Base-by-base conservation (phyloP, 2,888 invertebrate genomes). In the Eustalomyia histrio region DNA sequence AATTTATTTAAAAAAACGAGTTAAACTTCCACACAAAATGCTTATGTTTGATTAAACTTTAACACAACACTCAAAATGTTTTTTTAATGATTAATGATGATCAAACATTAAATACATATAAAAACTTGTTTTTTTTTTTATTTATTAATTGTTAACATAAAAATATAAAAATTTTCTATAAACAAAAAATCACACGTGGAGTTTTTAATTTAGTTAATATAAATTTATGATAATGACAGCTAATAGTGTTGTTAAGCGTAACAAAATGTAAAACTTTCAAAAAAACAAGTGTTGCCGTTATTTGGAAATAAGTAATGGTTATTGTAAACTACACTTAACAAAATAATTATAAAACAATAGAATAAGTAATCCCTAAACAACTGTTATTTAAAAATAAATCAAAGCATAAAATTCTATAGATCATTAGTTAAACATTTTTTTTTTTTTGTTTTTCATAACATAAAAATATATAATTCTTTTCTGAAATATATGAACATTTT, bases 1-100 rank as follows among this genome's bases (percentile, higher is more conserved):
- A 78, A 43, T 43, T 29, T 16, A 14, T 69, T 61, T 33, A n/a
- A 17, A 24, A 7, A 47, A 67, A 74, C 29, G 7, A 29, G 7
- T 7, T 29, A 29, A 29, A 60, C 24, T 43, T 67, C 52, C 24
- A 16, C 53, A 61, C 43, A 64, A 64, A 63, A 60, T 60, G 76
- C 50, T 60, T 71, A 47, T 64, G 57, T 60, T 72, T 65, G 29
- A 47, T 60, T 43, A 65, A 65, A 60, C 18, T 43, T 65, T 52
- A 76, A 76, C 9, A 69, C 33, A 69, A 63, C 47, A 63, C n/a
- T 35, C 12, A 47, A 33, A 52, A 61, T 17, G 17, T 52, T 29
- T 43, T n/a, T 14, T 61, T 55, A 65, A 55, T 67, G 72, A 78
- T 78, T 67, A 78, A 78, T 72, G 53, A 53, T 47, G 10, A 7